Evolutionary conservation across 2,113 vertebrate genomes (phyloP), one percentile per base, ranked within the genome.

Genomic region (Actenoides hombroni): DNA sequence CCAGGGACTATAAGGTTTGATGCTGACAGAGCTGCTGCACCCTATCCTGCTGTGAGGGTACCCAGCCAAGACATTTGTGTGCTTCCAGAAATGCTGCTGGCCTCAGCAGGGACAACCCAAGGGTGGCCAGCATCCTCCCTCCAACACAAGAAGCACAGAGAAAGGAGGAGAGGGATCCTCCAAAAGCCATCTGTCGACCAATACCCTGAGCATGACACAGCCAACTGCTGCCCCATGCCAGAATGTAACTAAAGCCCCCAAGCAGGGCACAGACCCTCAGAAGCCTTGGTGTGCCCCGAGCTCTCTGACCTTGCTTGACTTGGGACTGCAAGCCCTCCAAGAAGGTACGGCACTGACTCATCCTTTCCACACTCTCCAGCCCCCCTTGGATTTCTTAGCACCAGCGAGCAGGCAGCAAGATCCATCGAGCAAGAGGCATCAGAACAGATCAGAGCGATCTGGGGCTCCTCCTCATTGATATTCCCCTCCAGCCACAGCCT

Each of bases 401-500:
- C 91, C 74, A 9, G 71, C 1, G 1, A 59, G 46, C 0, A 0
- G 37, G 74, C 68, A 56, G 44, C 1, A 0, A 89, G 75, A 64
- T 48, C 71, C 28, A 3, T 56, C 10, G 69, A 79, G 83, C 79
- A 67, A 35, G 9, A 71, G 65, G 74, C 92, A 83, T 69, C 89
- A 71, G 28, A 16, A 29, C 75, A 95, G 78, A 96, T 80, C 79
- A 95, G 74, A 85, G 79, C 71, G 44, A 89, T 23, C 35, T 4
- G 0, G 39, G 80, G 76, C 75, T 83, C 35, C 53, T 85, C 59
- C 94, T 97, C 96, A 97, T 98, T 98, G 73, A 76, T 94, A 98
- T 98, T 98, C 98, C 10, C 8, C 94, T 94, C 97, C 53, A 95
- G 95, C 90, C 26, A 10, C 81, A 19, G 44, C 84, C 94, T 98